Base-by-base conservation (phyloP, 2,797 vertebrate genomes). In the Bucorvus abyssinicus region DNA sequence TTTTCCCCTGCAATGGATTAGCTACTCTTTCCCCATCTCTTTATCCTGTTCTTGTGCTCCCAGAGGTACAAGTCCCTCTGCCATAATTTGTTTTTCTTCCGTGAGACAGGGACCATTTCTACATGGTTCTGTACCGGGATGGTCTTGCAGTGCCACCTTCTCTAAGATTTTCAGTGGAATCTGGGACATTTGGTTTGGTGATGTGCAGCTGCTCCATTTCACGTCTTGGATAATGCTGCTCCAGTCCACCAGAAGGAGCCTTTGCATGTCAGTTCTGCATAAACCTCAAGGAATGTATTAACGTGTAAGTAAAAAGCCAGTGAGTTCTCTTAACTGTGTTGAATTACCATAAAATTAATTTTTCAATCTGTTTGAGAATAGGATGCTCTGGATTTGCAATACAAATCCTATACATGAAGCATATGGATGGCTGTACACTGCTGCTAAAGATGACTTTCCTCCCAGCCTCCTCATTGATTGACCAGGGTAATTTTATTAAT, bases 171-270 rank as follows among this genome's bases (percentile, higher is more conserved):
- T 44, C 60, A 34, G 14, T 52, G 61, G 71, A 64, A 70, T 34
- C 26, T 68, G 44, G n/a, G 64, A 40, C 6, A 0, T 22, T 6
- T 32, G 49, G 29, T 45, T 63, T 65, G 61, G 47, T 87, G 55
- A 67, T 52, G 52, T 87, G 84, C 63, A 89, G 81, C 59, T 80
- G 44, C 55, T 90, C 55, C 10, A 1, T 40, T 71, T 69, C 45
- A n/a, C 7, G 3, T 36, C 65, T 38, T 77, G 67, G 55, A 75
- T 61, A 87, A 76, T 17, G 7, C 71, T 89, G 89, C 84, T 79
- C 30, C 67, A 82, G 29, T 84, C 70, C 82, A 71, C 60, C 60
- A 87, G 70, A 91, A 93, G 78, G 76, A 89, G 76, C 53, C 57
- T 94, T 73, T 81, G 71, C 53, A 26, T 57, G 71, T 56, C 32